A percentile compares a stretch with the other conserved stretches of the same genome.
Evolutionary conservation across 2,113 vertebrate genomes (phyloP).

Genomic region (Perccottus glenii): DNA sequence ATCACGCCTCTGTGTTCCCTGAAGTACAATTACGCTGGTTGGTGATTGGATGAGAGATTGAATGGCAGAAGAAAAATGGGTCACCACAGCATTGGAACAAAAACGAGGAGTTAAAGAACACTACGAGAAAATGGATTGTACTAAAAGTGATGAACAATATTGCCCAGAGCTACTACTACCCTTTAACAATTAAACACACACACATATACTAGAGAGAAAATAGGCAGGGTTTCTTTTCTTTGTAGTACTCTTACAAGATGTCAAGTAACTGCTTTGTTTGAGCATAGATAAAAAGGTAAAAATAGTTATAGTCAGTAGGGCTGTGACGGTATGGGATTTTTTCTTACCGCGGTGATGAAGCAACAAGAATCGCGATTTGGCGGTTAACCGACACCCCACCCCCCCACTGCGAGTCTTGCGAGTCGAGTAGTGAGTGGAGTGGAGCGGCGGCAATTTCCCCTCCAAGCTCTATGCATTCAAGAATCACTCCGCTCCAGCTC

Average conservation of each 20-base stretch:
- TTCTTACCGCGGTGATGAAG: no score
- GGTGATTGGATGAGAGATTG: slow-evolving; percentile 9
- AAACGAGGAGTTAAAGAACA: not conserved
- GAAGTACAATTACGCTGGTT: slow-evolving; percentile 16
- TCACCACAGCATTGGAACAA: not conserved
- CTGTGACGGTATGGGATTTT: no score
- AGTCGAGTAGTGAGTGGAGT: no score
- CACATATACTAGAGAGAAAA: not conserved
- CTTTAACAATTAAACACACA: slow-evolving; percentile 8
- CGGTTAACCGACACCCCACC: no score
- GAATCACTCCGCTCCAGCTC: no score
- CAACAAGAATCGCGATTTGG: no score
- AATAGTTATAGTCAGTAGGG: not conserved
- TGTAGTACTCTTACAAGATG: not conserved
- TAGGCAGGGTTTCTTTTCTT: not conserved
- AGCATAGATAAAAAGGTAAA: not conserved
- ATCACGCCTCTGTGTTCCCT: slow-evolving; percentile 29
- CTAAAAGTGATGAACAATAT: not conserved
- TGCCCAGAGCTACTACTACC: not conserved
- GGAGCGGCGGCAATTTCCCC: no score
- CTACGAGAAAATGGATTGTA: not conserved
- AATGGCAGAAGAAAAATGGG: slow-evolving; percentile 24
- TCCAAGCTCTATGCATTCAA: no score
- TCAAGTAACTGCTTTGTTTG: slow-evolving; percentile 30
- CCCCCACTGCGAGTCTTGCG: no score